phyloP scores from a whole-genome alignment of 2,797 vertebrate genomes.

The Channallabes apus region DNA sequence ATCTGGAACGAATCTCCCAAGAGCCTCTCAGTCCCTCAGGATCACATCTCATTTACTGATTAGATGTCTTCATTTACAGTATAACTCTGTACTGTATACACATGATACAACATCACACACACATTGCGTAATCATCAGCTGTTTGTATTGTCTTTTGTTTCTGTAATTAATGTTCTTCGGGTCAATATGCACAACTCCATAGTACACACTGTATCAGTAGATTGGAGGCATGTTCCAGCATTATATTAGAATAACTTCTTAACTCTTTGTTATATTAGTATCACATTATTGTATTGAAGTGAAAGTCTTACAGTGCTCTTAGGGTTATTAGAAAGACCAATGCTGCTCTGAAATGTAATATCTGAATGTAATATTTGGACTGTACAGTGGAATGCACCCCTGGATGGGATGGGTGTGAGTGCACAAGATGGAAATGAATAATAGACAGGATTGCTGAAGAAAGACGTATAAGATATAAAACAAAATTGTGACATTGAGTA shows the following conservation, averaged over 20 bases:
- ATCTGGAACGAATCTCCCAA: conserved; percentile 20
- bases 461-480: too few species aligned
- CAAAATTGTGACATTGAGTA: too few species aligned
- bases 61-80: conserved; percentile 5
- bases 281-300: not conserved
- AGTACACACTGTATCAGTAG: not conserved
- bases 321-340: not conserved
- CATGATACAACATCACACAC: not conserved
- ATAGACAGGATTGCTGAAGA: too few species aligned
- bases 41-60: not conserved
- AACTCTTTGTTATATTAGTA: not conserved
- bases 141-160: not conserved
- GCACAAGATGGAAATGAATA: too few species aligned
- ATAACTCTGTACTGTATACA: not conserved
- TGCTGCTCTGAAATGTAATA: not conserved
- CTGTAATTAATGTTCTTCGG: not conserved
- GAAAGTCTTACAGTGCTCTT: not conserved
- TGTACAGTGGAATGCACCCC: too few species aligned
- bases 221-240: not conserved
- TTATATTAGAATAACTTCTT: not conserved
- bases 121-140: not conserved
- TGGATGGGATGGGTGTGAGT: too few species aligned
- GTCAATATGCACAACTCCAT: not conserved
- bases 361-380: too few species aligned
- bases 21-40: conserved; percentile 1